phyloP scores from a whole-genome alignment of 2,113 vertebrate species.

The Nycticorax nycticorax region DNA sequence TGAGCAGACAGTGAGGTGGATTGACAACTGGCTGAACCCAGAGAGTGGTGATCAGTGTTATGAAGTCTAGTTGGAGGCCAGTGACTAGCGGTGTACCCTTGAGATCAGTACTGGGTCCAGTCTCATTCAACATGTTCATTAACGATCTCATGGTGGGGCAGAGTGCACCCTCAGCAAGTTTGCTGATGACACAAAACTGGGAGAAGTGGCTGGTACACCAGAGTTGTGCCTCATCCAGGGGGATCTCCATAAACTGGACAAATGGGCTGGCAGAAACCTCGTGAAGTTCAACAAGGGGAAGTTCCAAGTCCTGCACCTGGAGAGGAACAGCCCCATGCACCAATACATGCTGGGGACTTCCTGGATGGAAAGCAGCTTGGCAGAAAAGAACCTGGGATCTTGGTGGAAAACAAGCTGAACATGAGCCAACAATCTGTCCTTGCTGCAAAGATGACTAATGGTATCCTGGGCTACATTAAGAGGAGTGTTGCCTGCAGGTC shows the following conservation, averaged over 20 bases:
- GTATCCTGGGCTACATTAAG: neutral
- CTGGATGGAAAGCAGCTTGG: neutral
- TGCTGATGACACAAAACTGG: neutral
- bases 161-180: neutral
- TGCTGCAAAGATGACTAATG: neutral
- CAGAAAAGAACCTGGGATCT: neutral
- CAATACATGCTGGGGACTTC: neutral
- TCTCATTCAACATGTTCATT: neutral
- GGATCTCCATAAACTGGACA: neutral
- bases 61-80: neutral
- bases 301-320: neutral
- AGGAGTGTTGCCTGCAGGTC: neutral
- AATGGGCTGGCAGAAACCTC: neutral
- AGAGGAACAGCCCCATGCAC: neutral
- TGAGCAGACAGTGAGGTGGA: neutral
- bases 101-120: neutral
- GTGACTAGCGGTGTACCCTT: neutral
- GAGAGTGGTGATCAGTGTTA: neutral
- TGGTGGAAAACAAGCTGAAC: neutral
- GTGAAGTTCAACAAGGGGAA: fast-evolving
- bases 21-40: neutral
- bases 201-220: neutral
- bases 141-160: neutral
- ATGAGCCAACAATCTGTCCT: neutral
- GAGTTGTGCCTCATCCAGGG: neutral